These are phyloP conservation scores for Brachionus sp. DNA, from an alignment of 1,140 invertebrate species.

Conservation along the genomic window DNA sequence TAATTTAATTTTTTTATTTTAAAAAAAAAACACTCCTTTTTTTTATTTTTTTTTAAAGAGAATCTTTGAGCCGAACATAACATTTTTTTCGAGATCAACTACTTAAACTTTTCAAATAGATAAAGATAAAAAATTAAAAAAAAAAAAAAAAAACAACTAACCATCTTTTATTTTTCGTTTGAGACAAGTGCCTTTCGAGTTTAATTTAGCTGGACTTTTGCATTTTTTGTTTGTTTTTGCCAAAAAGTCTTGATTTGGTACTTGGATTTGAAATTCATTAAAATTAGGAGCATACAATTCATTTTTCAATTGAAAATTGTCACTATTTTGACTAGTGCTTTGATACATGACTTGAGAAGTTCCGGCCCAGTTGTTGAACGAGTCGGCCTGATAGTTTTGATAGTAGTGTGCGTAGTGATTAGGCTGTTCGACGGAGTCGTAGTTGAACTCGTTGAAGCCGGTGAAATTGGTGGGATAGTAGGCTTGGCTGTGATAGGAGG, in stretches of 20 bases:
- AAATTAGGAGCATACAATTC: background rate
- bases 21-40: too few relatives aligned
- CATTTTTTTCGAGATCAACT: too few relatives aligned
- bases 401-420: background rate
- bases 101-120: too few relatives aligned
- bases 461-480: background rate
- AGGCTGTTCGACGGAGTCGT: background rate
- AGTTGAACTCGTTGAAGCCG: background rate
- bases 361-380: background rate
- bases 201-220: background rate
- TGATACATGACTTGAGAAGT: background rate
- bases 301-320: background rate
- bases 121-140: too few relatives aligned
- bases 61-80: too few relatives aligned
- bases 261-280: background rate
- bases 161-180: constrained; percentile 14
- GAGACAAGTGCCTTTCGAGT: background rate
- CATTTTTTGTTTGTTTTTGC: background rate
- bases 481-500: background rate
- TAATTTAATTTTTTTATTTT: too few relatives aligned
- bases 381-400: background rate
- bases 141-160: background rate
- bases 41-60: too few relatives aligned
- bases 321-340: background rate
- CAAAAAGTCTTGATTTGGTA: background rate